Base-by-base conservation (phyloP, 2,888 invertebrate genomes). In the Gibbula magus region DNA sequence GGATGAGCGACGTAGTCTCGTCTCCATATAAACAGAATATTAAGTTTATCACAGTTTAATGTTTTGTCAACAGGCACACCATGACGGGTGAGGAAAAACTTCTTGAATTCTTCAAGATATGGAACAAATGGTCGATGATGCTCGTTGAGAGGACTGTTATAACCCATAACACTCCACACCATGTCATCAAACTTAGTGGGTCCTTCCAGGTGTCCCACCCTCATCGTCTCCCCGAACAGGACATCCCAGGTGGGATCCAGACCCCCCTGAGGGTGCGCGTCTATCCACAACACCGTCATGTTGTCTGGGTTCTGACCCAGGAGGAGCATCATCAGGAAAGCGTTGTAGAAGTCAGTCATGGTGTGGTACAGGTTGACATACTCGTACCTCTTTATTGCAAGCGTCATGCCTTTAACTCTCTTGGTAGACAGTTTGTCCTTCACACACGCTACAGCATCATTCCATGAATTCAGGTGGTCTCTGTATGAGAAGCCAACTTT, bases 1-100 rank as follows among this genome's bases (percentile, higher is more conserved):
- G 92, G 92, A 83, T 93, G 93, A 1, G 92, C 91, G 20, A 92
- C 84, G 79, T 92, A 92, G 79, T 92, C 89, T 4, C 88, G 84
- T 29, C 93, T 85, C 91, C 91, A 92, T n/a, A 92, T 88, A 77
- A 92, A 87, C 18, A 91, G 75, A n/a, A 92, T 84, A 7, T 83
- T 84, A 4, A 92, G 79, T 16, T 84, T 82, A 18, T 83, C 56
- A 83, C 92, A 92, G 82, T 90, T 80, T 18, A 89, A 77, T 3
- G 29, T 66, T 4, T 81, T 82, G 16, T 82, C 80, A 5, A 74
- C 70, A 1, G 70, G 10, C 16, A 89, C 81, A 0, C 76, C 56
- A 76, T 87, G 88, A 25, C 86, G 83, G 0, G 82, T 79, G 10
- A 92, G 83, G 76, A 92, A 91, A 81, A 92, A 92, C 13, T 86